Conservation (phyloP, 2,797 vertebrate species). For the Gila robusta region DNA sequence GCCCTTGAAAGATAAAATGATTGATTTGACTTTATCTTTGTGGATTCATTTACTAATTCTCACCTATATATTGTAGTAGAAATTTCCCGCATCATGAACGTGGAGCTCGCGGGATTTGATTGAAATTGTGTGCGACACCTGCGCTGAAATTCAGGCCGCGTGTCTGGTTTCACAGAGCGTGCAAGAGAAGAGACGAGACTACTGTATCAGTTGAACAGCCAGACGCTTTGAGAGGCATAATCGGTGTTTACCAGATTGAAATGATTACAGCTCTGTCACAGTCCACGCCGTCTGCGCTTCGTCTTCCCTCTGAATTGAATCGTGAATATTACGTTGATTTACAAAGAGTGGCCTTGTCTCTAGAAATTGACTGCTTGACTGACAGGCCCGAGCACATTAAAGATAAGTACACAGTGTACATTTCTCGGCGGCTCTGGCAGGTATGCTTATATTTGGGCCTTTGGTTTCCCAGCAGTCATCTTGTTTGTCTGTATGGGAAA, state of each 20-base stretch:
- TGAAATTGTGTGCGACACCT: not conserved
- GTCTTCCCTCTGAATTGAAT: conserved; percentile 73
- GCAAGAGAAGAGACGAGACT: not conserved
- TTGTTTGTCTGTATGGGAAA: not conserved
- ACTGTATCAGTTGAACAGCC: conserved; percentile 38
- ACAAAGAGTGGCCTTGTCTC: conserved; percentile 78
- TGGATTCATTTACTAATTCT: not conserved
- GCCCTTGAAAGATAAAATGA: not conserved
- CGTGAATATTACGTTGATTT: conserved; percentile 80
- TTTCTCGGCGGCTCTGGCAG: conserved; percentile 59
- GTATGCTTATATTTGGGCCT: conserved; percentile 55
- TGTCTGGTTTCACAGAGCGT: not conserved
- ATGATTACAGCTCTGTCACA: conserved; percentile 80
- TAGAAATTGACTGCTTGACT: conserved; percentile 78
- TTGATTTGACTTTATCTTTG: not conserved
- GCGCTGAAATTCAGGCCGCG: not conserved
- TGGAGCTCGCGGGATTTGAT: not conserved
- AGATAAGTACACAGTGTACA: conserved; percentile 72
- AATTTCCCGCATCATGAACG: not conserved
- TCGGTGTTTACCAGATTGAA: conserved; percentile 77
- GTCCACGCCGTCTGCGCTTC: conserved; percentile 66
- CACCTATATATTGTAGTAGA: not conserved
- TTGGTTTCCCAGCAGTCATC: conserved; percentile 9
- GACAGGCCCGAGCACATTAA: conserved; percentile 76
- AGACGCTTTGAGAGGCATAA: conserved; percentile 61